A percentile compares a stretch with the other conserved stretches of the same genome.
Evolutionary conservation across 1,140 invertebrate genomes (phyloP).

Genomic region (Drosophila quadrilineata): DNA sequence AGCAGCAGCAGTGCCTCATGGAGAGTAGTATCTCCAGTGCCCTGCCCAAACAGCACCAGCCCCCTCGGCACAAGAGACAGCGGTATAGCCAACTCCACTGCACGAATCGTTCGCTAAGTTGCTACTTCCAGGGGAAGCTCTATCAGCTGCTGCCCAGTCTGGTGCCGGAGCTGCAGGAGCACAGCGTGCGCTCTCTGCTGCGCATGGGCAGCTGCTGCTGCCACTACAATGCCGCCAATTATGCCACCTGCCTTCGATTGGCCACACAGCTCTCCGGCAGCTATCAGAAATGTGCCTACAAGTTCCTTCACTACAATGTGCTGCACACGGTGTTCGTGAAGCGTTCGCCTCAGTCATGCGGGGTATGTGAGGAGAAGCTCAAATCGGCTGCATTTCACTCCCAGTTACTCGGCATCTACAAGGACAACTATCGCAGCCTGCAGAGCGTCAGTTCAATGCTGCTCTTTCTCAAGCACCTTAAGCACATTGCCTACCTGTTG

Average conservation of each 20-base stretch:
- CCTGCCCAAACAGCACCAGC: constrained; percentile 49
- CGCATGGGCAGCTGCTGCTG: constrained; percentile 72
- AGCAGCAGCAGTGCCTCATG: constrained; percentile 58
- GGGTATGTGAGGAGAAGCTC: constrained; percentile 62
- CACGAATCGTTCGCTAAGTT: constrained; percentile 43
- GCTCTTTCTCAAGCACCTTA: constrained; percentile 69
- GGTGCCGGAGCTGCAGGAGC: constrained; percentile 56
- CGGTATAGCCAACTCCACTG: constrained; percentile 61
- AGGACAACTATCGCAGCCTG: constrained; percentile 46
- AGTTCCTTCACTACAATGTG: constrained; percentile 67
- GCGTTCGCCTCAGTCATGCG: constrained; percentile 43
- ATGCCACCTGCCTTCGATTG: constrained; percentile 49
- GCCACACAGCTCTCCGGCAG: constrained; percentile 37
- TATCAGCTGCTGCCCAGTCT: constrained; percentile 55
- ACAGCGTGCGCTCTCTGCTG: constrained; percentile 52
- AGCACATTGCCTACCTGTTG: constrained; percentile 64
- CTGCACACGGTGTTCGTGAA: constrained; percentile 64
- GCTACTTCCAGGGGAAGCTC: constrained; percentile 70
- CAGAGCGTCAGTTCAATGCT: constrained; percentile 36
- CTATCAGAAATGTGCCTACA: constrained; percentile 72
- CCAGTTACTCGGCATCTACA: constrained; percentile 58
- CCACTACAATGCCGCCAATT: constrained; percentile 60
- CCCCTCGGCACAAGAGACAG: constrained; percentile 41
- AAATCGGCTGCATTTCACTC: constrained; percentile 60
- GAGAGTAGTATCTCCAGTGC: constrained; percentile 53